Percentiles rank a stretch among this genome's conserved stretches.
Conservation (phyloP, 2,113 vertebrate species). For the Ibidorhyncha struthersii region DNA sequence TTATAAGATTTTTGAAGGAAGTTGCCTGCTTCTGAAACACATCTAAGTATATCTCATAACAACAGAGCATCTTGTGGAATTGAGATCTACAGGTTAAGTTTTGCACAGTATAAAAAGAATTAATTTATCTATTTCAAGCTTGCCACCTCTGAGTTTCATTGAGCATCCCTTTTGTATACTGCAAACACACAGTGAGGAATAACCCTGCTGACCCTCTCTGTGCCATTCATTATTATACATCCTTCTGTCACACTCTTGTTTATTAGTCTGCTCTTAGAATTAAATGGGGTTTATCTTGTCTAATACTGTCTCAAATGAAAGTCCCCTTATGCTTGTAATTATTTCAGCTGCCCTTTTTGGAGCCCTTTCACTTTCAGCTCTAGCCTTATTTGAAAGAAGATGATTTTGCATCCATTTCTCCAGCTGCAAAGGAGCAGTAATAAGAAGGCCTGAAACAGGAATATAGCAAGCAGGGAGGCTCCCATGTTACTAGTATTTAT, state of each 20-base stretch:
- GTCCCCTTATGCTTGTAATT: background rate
- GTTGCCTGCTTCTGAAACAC: background rate
- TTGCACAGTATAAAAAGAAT: background rate
- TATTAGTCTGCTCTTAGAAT: background rate
- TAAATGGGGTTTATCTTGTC: background rate
- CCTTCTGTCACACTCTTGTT: background rate
- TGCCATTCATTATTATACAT: background rate
- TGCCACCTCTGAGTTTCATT: background rate
- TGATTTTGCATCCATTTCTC: background rate
- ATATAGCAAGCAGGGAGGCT: background rate
- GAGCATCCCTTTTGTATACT: background rate
- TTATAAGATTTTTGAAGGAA: background rate
- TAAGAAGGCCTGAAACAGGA: background rate
- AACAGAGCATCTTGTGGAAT: background rate
- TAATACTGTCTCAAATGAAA: constrained; percentile 1
- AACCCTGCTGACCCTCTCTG: background rate
- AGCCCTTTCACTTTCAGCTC: background rate
- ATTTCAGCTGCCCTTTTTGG: background rate
- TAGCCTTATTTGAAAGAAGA: background rate
- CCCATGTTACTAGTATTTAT: background rate
- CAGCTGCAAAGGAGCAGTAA: background rate
- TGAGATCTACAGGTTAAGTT: background rate
- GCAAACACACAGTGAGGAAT: background rate
- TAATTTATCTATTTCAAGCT: background rate
- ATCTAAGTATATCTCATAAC: background rate